A percentile compares a stretch with the other conserved stretches of the same genome.
phyloP scores from a whole-genome alignment of 2,888 invertebrate species.

The Epirrhoe alternata region DNA sequence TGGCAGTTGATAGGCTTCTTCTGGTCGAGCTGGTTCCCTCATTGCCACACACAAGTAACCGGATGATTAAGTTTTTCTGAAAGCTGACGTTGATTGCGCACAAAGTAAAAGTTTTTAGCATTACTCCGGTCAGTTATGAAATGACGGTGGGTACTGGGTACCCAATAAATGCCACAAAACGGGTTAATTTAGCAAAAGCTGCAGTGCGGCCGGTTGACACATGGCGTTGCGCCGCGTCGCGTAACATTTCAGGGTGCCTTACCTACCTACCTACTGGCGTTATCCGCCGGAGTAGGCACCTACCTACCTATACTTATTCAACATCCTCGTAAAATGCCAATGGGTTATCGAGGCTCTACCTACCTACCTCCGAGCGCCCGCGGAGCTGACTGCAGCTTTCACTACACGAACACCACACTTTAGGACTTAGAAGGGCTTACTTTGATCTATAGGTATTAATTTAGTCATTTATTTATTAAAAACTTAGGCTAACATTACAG shows the following conservation, averaged over 20 bases:
- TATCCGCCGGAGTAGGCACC: too few relatives aligned
- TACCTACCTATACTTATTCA: not conserved
- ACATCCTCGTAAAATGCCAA: slow-evolving; percentile 14
- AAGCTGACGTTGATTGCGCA: not conserved
- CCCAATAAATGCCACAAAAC: slow-evolving; percentile 21
- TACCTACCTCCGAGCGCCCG: not conserved
- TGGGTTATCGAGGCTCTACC: slow-evolving; percentile 14
- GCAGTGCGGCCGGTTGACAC: slow-evolving; percentile 21
- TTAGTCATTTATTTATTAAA: too few relatives aligned
- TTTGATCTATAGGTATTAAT: too few relatives aligned
- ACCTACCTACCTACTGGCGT: not conserved
- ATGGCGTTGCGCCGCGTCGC: slow-evolving; percentile 17
- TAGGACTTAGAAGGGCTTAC: not conserved
- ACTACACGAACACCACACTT: not conserved
- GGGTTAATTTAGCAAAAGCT: slow-evolving; percentile 25
- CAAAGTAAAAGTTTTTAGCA: slow-evolving; percentile 22
- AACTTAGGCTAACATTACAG: too few relatives aligned
- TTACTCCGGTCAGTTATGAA: slow-evolving; percentile 25
- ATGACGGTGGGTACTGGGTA: too few relatives aligned
- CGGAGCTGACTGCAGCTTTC: slow-evolving; percentile 1
- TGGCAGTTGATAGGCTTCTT: too few relatives aligned
- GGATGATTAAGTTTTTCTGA: not conserved
- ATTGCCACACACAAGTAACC: too few relatives aligned
- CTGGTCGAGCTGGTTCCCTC: too few relatives aligned
- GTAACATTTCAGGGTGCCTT: slow-evolving; percentile 2